Percentiles rank a stretch among this genome's conserved stretches.
phyloP scores from a whole-genome alignment of 2,797 vertebrate genomes.

The Malacoctenus gilli region DNA sequence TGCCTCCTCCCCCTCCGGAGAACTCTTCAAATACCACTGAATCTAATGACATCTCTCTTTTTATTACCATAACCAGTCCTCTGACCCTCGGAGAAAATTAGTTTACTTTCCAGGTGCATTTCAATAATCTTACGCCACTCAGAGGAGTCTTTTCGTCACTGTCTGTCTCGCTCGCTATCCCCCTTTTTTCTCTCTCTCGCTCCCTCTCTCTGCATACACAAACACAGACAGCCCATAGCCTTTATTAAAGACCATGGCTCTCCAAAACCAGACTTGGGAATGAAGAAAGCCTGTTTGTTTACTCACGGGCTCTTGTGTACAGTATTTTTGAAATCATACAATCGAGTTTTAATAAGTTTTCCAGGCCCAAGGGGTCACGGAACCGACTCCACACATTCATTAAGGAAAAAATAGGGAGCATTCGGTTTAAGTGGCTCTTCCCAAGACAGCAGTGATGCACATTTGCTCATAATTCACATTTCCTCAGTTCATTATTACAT shows the following conservation, averaged over 20 bases:
- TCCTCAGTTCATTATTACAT: constrained; percentile 57
- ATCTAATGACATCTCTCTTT: constrained; percentile 74
- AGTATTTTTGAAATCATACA: constrained; percentile 39
- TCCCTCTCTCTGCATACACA: constrained; percentile 35
- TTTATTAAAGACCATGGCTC: constrained; percentile 62
- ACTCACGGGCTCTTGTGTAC: constrained; percentile 33
- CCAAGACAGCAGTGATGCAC: constrained; percentile 51
- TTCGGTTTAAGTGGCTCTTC: constrained; percentile 34
- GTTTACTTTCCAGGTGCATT: constrained; percentile 71
- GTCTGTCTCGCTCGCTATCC: constrained; percentile 26
- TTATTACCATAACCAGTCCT: constrained; percentile 75
- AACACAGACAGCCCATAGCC: constrained; percentile 27
- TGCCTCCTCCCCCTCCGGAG: constrained; percentile 27
- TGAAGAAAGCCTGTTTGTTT: constrained; percentile 44
- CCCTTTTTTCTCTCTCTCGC: neutral
- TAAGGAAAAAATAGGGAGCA: constrained; percentile 37
- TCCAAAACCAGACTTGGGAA: constrained; percentile 42
- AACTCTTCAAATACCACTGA: constrained; percentile 68
- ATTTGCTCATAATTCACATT: constrained; percentile 53
- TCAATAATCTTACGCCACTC: constrained; percentile 64
- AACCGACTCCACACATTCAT: constrained; percentile 44
- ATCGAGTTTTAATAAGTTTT: constrained; percentile 57
- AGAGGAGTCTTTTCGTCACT: constrained; percentile 41
- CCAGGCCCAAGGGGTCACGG: constrained; percentile 33
- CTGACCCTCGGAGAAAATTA: constrained; percentile 67